Evolutionary conservation across 1,140 invertebrate genomes (phyloP), one percentile per base, ranked within the genome.

Genomic region (Bombus superbus): DNA sequence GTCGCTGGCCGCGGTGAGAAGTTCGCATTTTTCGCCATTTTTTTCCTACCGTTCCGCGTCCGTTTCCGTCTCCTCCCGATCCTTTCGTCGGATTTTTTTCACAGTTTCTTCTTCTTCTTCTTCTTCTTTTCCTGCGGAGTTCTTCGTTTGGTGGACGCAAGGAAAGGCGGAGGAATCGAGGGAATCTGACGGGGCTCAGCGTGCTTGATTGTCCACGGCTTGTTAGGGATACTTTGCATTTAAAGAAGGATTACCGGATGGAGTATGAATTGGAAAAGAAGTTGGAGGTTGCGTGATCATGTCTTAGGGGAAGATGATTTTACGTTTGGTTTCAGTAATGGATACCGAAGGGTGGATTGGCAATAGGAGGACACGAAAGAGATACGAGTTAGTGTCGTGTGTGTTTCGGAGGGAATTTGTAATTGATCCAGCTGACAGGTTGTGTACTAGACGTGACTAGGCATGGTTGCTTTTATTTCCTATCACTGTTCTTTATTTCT

Each of bases 11-110:
- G 92, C 94, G 94, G 94, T 94, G 95, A 94, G 94, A 95, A 95
- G 89, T 95, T 92, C 88, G 93, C 94, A 95, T 95, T 95, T 95
- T 95, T 95, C 93, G 89, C 90, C 91, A 94, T 94, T 94, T 95
- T 93, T 94, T 93, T 93, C 90, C 92, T 72, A 91, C 77, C 57
- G 81, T 74, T 42, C 15, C 78, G 28, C 71, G 57, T 32, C 64
- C 47, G 47, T 53, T 53, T 73, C 75, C 88, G n/a, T 15, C 32
- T n/a, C 62, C n/a, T 25, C 13, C 22, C 22, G 38, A 28, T 40
- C 69, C 57, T 89, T 78, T 83, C 87, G 73, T 40, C 78, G 85
- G 87, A 90, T 90, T 92, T 91, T 92, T 38, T 47, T 53, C 35
- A 53, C 18, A 53, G 47, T 53, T 22, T 35, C 9, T 28, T 8